These are phyloP conservation scores for Plebejus melissa DNA, from an alignment of 2,888 invertebrate species.

Conservation along the genomic window DNA sequence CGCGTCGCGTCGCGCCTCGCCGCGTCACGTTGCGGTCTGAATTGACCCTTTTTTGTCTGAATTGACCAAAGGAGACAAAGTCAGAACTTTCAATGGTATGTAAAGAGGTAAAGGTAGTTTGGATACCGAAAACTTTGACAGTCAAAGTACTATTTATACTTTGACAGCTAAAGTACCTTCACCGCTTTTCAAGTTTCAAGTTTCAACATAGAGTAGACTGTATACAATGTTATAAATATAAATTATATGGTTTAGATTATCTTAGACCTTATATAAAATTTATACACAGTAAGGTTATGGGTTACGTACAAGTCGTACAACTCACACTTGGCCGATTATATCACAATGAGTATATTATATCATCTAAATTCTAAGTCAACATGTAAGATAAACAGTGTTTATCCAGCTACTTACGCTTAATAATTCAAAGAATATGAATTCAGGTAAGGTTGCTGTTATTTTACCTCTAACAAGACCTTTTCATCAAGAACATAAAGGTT, in stretches of 20 bases:
- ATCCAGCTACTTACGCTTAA: neutral
- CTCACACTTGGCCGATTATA: no score
- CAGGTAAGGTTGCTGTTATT: neutral
- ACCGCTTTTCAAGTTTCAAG: neutral
- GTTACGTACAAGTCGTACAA: no score
- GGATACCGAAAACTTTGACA: neutral
- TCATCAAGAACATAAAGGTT: no score
- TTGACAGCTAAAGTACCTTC: neutral
- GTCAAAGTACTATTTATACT: no score
- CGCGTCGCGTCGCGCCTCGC: no score
- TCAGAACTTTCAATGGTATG: slow-evolving; percentile 4
- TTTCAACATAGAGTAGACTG: neutral
- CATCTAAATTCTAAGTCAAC: neutral
- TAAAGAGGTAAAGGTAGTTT: slow-evolving; percentile 4
- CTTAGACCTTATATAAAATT: no score
- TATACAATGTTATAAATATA: no score
- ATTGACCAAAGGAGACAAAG: slow-evolving; percentile 1
- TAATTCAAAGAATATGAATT: neutral
- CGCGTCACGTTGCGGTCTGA: no score
- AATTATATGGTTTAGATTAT: no score
- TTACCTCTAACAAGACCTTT: neutral
- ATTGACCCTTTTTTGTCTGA: no score
- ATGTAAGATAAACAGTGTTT: neutral
- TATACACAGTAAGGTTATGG: no score
- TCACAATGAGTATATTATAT: neutral